Base-by-base conservation (phyloP, 2,888 invertebrate species). In the Stenodema calcarata region DNA sequence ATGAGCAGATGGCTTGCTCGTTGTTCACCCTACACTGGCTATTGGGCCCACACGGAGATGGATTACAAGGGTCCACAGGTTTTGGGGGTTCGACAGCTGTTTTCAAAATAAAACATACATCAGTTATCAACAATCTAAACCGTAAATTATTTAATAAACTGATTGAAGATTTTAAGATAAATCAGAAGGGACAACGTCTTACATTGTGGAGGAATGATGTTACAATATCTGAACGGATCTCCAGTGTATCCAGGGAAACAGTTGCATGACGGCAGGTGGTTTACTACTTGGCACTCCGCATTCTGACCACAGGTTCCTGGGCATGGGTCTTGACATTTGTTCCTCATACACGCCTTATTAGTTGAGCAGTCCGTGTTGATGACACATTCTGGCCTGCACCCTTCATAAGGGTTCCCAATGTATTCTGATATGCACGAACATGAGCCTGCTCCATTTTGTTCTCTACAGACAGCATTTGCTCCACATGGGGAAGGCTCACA, bases 401-500 rank as follows among this genome's bases (percentile, higher is more conserved):
- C 95, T 88, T 50, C 95, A 91, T 95, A 95, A 3, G 97, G 96
- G 92, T 96, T 96, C 84, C 97, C 97, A 90, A 94, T 94, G 90
- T 96, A 96, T 89, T 95, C 95, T 90, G 94, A 93, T 88, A 96
- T 93, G 90, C 96, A 97, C 54, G 94, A 94, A 90, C 96, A 97
- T 84, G 96, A 94, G 28, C 96, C 96, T 35, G 95, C 95, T 47
- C 95, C 95, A 89, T 96, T 95, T 88, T 94, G 93, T 91, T 95
- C 94, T 90, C 93, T 94, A 91, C 96, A 95, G 90, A 95, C 92
- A 1, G 97, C 96, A 91, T 97, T 97, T 0, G 95, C 92, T 69
- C 97, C 97, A 90, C 97, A 97, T 0, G 97, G 97, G 44, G 96
- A 96, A 82, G 97, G 96, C 90, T 96, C 95, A 90, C 96, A 97